These are phyloP conservation scores for Aricia artaxerxes DNA, from an alignment of 2,888 invertebrate genomes.

Conservation along the genomic window DNA sequence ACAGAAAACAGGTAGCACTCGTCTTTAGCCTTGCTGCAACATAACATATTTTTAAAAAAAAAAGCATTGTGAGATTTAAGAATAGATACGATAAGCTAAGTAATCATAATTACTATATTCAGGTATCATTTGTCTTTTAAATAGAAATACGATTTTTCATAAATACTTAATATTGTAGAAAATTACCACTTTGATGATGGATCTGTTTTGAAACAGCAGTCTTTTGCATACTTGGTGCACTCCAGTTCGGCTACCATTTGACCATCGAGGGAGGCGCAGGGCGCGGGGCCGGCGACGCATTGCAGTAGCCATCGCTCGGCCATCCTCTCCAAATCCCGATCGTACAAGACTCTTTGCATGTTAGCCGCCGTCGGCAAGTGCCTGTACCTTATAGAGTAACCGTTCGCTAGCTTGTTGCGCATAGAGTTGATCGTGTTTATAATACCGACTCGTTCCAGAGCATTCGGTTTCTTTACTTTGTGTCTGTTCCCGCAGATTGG, in stretches of 20 bases:
- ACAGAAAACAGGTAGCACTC: constrained; percentile 64
- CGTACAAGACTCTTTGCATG: constrained; percentile 69
- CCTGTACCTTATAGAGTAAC: constrained; percentile 51
- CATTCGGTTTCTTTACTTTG: constrained; percentile 51
- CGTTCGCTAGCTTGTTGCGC: constrained; percentile 66
- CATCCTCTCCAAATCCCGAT: constrained; percentile 65
- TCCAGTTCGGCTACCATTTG: constrained; percentile 63
- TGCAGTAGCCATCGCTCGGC: constrained; percentile 64
- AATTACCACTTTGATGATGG: constrained; percentile 53
- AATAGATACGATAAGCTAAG: neutral
- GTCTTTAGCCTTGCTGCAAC: constrained; percentile 58
- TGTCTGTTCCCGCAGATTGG: constrained; percentile 59
- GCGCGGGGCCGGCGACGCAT: constrained; percentile 67
- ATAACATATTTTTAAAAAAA: constrained; percentile 28
- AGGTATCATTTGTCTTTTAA: neutral
- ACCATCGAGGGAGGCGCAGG: constrained; percentile 64
- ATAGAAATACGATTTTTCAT: constrained; percentile 32
- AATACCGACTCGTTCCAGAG: constrained; percentile 55
- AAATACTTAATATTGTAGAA: constrained; percentile 11
- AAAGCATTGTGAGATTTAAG: neutral
- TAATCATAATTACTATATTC: neutral
- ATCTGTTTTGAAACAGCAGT: constrained; percentile 55
- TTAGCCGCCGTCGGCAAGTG: constrained; percentile 65
- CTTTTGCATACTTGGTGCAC: constrained; percentile 62
- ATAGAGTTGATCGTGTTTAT: constrained; percentile 68